Base-by-base conservation (phyloP, 2,797 vertebrate genomes). In the Argyrosomus regius region DNA sequence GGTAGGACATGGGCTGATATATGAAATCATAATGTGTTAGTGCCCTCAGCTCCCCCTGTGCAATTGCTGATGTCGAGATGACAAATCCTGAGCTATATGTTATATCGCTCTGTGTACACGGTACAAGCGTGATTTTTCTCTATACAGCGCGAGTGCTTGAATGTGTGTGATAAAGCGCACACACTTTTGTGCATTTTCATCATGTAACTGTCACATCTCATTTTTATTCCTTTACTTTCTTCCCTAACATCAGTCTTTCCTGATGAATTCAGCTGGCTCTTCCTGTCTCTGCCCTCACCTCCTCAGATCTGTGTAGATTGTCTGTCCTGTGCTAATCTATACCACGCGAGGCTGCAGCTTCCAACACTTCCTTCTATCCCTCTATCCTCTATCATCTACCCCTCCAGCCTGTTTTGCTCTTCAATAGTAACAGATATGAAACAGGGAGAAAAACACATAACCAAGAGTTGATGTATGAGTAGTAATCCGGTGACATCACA, bases 11-110 rank as follows among this genome's bases (percentile, higher is more conserved):
- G 13, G 65, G 78, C 64, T 90, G 81, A 91, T 87, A 82, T 78
- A 89, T 81, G 82, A 87, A 85, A 60, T 69, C 80, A 80, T 87
- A 85, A 87, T 74, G 74, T 85, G 64, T 84, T 74, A 56, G 79
- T 4, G 39, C 85, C 79, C 83, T 74, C 41, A 69, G 86, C 70
- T 77, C 60, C 43, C 59, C 67, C 28, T 20, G 9, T 71, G 72
- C 77, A 72, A 71, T 83, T 83, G 79, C 73, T 73, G 69, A 83
- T 85, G 85, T 88, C 24, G 59, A 82, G 75, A 86, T 89, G 81
- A 88, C 84, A 86, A 86, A 88, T 87, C 73, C 81, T 41, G 72
- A 81, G 81, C 58, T 76, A 45, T 70, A 39, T 65, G 77, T 73
- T 81, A 67, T 50, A 60, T 3, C 60, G 76, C 46, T 49, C 50